A percentile compares a stretch with the other conserved stretches of the same genome.
Evolutionary conservation across 92 coral and sea anemone species (phyloP).

Genomic region (Pocillopora meandrina): DNA sequence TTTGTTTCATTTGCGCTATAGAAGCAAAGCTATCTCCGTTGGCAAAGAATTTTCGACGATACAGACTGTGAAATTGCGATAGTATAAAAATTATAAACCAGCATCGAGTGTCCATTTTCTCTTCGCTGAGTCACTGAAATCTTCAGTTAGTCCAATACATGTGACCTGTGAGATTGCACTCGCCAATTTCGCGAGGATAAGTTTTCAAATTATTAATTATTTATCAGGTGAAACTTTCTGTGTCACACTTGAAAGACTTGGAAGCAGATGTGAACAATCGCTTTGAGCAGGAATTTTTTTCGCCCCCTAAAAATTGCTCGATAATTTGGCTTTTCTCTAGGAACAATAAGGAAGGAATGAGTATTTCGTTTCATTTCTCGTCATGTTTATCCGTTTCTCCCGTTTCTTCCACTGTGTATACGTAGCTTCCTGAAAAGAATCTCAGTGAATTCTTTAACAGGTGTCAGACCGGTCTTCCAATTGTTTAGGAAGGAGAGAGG

Average conservation of each 20-base stretch:
- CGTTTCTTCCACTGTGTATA: too few species aligned
- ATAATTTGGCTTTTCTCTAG: background rate
- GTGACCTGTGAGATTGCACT: slow-evolving; percentile 16
- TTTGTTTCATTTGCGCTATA: slow-evolving; percentile 68
- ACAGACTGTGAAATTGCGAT: slow-evolving; percentile 3
- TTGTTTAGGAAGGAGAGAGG: background rate
- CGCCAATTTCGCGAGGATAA: background rate
- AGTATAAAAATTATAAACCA: background rate
- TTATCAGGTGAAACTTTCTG: slow-evolving; percentile 10
- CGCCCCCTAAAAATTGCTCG: background rate
- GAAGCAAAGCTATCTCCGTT: slow-evolving; percentile 66
- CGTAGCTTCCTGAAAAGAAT: background rate
- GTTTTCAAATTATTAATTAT: slow-evolving; percentile 22
- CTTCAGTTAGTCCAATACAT: background rate
- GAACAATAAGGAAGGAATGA: too few species aligned
- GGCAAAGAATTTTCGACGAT: slow-evolving; percentile 18
- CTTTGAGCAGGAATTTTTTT: too few species aligned
- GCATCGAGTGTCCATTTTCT: slow-evolving; percentile 29
- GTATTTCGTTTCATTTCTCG: too few species aligned
- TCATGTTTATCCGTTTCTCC: too few species aligned
- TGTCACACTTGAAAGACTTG: background rate
- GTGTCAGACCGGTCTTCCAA: background rate
- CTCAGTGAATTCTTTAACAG: background rate
- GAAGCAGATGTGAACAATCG: background rate
- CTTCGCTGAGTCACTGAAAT: background rate